Base-by-base conservation (phyloP, 2,113 vertebrate genomes). In the Setophaga kirtlandii region DNA sequence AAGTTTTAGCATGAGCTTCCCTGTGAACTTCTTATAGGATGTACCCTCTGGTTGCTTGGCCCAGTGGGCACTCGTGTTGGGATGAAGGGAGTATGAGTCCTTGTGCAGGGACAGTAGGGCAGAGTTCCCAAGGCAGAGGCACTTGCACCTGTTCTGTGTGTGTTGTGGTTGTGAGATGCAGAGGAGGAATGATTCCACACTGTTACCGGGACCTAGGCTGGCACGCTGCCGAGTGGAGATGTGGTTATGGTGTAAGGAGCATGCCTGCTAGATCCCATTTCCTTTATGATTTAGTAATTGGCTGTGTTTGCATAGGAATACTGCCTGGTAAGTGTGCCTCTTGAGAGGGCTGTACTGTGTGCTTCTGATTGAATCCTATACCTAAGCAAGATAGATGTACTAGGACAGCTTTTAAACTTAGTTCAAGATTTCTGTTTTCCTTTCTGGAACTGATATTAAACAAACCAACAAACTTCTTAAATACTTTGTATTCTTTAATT, bases 161-260 rank as follows among this genome's bases (percentile, higher is more conserved):
- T 47, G 22, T 52, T 60, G 1, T 0, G 24, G 13, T 52, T 64
- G 1, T 0, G 23, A 63, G 55, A 11, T 60, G 53, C 31, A 52
- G 22, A 33, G 62, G 59, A 2, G 4, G 58, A 70, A 13, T 58
- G 80, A 20, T 13, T 79, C 39, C 8, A 10, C 2, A 5, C 14
- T 41, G 1, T 59, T 74, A 16, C 10, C 0, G 0, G 74, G 69
- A 15, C 41, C 59, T 50, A 2, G 11, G 25, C 7, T 60, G 50
- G 33, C 24, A 19, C 15, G 1, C 17, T 44, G 59, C 11, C 0
- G 0, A 41, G 31, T 41, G 19, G 27, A 76, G 59, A 41, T 47
- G 24, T 42, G 69, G 20, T 37, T 74, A 6, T n/a, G 58, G 27
- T 67, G 9, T 30, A 18, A 21, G n/a, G 27, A 55, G 17, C 35